phyloP scores from a whole-genome alignment of 2,888 invertebrate species.

The Drosophila nigricruria region DNA sequence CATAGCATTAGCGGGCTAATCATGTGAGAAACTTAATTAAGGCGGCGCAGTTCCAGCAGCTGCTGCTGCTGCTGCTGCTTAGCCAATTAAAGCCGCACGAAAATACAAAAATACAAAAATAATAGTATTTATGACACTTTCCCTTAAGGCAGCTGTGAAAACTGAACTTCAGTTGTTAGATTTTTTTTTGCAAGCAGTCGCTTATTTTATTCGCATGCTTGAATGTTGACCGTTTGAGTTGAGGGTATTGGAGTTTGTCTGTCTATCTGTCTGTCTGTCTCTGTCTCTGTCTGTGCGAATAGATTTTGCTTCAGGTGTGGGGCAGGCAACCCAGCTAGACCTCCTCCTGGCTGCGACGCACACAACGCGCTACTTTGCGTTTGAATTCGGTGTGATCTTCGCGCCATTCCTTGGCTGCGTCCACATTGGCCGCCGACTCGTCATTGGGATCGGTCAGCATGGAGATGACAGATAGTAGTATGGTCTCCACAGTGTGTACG shows the following conservation, averaged over 20 bases:
- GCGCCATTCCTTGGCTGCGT: conserved; percentile 99
- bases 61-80: conserved; percentile 24
- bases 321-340: conserved; percentile 34
- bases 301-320: not conserved
- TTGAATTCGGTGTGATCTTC: conserved; percentile 98
- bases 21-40: conserved; percentile 44
- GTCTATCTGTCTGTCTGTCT: not conserved
- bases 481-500: conserved; percentile 99
- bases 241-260: conserved; percentile 2
- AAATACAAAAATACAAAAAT: conserved; percentile 20
- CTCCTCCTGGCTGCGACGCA: conserved; percentile 99
- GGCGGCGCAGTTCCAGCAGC: conserved; percentile 13
- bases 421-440: conserved; percentile 99
- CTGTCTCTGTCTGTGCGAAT: conserved; percentile 5
- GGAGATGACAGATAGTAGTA: conserved; percentile 99
- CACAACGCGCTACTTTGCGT: conserved; percentile 98
- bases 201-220: conserved; percentile 54
- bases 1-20: conserved; percentile 49
- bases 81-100: conserved; percentile 37
- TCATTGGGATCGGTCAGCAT: conserved; percentile 99
- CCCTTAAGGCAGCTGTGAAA: conserved; percentile 16
- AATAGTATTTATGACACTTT: conserved; percentile 41
- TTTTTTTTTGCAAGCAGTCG: conserved; percentile 28
- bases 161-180: conserved; percentile 16
- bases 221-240: conserved; percentile 41